phyloP scores from a whole-genome alignment of 2,113 vertebrate species.

The Trematocara variabile region DNA sequence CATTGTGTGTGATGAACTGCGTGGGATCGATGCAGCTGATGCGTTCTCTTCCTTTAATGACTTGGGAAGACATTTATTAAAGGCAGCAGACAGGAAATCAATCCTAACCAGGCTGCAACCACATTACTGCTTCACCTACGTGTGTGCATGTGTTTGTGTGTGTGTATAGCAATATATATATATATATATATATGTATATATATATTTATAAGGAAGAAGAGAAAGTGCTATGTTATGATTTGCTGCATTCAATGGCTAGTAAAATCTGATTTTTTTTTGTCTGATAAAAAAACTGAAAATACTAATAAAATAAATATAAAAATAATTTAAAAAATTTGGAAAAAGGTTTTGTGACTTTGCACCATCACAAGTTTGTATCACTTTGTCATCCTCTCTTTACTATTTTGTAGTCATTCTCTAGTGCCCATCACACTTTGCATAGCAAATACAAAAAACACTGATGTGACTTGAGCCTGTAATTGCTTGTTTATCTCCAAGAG shows the following conservation, averaged over 20 bases:
- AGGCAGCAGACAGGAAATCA: constrained; percentile 53
- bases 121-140: constrained; percentile 21
- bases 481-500: background rate
- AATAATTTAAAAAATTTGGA: rapidly evolving
- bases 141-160: background rate
- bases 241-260: background rate
- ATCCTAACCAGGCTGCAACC: constrained; percentile 50
- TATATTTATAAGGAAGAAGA: background rate
- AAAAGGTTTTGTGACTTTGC: background rate
- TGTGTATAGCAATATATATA: background rate
- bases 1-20: constrained; percentile 45
- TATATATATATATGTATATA: background rate
- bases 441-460: background rate
- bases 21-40: constrained; percentile 28
- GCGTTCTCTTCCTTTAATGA: constrained; percentile 45
- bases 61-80: constrained; percentile 61
- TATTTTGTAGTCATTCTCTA: background rate
- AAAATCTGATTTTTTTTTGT: background rate
- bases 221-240: background rate
- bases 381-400: background rate
- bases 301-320: background rate
- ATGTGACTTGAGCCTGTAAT: background rate
- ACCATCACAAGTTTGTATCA: background rate
- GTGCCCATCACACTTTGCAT: background rate
- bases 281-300: background rate